Base-by-base conservation (phyloP, 2,888 invertebrate genomes). In the Monoplex corrugatus region DNA sequence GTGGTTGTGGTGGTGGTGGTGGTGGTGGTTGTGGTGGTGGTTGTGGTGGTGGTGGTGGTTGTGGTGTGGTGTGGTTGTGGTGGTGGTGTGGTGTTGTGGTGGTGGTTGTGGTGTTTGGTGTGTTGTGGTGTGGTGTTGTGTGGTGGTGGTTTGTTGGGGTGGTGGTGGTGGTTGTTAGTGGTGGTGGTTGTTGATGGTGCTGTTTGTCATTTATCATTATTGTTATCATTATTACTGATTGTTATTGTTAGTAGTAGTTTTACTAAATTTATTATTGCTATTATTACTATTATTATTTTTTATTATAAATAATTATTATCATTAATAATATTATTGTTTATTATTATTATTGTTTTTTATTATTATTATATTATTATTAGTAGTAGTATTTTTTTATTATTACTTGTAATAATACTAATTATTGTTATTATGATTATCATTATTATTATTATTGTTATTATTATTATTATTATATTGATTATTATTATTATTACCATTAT, bases 81-180 rank as follows among this genome's bases (percentile, higher is more conserved):
- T 19, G 50, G 19, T 19, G 8, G 10, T 50, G 8, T 50, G 50
- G 50, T 8, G 50, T 50, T 95, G 32, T 93, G 93, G 38, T 90
- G 94, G 87, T 92, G 91, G 86, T 75, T 5, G 16, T 3, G 5
- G 28, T n/a, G 23, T 43, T 5, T 16, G 32, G 80, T 80, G n/a
- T 2, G 75, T 5, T 72, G 78, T 38, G 43, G 28, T 1, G n/a
- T 8, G 44, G 1, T 2, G 13, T 38, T 13, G 78, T 13, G 78
- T 13, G 78, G 28, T 6, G 78, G 5, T 8, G n/a, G 78, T 38
- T 38, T 38, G 78, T 38, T 38, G 6, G 75, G 6, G 35, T 32
- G 75, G 32, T 32, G 75, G 40, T 16, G 38, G 78, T 38, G 78
- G n/a, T 84, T 45, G 84, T 35, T 8, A n/a, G n/a, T n/a, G n/a